These are phyloP conservation scores for Dromaius novaehollandiae DNA, from an alignment of 2,113 vertebrate genomes.

Conservation along the genomic window DNA sequence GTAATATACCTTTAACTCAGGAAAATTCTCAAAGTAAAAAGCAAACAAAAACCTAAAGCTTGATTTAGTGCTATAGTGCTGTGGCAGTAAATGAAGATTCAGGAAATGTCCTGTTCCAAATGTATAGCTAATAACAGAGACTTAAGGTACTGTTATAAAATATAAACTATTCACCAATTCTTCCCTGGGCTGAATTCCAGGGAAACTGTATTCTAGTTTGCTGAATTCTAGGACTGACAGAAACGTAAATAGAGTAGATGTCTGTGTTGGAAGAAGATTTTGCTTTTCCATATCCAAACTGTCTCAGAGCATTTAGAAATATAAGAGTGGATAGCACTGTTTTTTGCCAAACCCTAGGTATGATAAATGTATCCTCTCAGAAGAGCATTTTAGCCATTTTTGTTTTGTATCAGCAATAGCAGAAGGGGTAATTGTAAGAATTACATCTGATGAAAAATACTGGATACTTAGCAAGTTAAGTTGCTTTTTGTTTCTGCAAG, in stretches of 20 bases:
- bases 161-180: conserved; percentile 49
- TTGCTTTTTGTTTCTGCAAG: background rate
- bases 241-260: conserved; percentile 10
- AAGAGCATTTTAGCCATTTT: background rate
- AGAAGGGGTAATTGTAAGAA: background rate
- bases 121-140: conserved; percentile 23
- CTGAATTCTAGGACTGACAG: conserved; percentile 1
- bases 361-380: background rate
- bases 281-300: background rate
- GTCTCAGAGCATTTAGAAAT: background rate
- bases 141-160: conserved; percentile 16
- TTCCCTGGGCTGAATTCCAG: conserved; percentile 31
- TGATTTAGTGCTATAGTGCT: conserved; percentile 31
- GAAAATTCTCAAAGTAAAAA: conserved; percentile 15
- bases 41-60: conserved; percentile 20
- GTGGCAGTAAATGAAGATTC: conserved; percentile 32
- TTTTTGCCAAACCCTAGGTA: background rate
- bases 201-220: conserved; percentile 11
- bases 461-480: background rate
- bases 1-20: background rate
- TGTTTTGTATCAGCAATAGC: background rate
- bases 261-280: conserved; percentile 22
- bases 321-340: background rate
- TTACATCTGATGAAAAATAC: background rate
- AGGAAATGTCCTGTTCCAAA: conserved; percentile 55